Conservation (phyloP, 2,797 vertebrate genomes). For the Silurus lanzhouensis region DNA sequence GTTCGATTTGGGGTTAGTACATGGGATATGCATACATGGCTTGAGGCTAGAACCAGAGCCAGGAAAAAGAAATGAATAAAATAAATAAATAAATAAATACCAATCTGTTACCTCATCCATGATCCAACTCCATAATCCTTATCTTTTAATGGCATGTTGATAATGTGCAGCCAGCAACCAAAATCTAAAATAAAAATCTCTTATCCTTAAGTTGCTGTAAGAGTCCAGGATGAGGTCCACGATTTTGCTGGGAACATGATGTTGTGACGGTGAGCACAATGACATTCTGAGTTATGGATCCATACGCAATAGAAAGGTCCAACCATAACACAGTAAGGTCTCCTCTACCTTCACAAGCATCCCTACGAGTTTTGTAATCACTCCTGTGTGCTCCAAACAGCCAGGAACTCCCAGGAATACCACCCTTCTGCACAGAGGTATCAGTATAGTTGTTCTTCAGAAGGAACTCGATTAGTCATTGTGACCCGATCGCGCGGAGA, state of each 20-base stretch:
- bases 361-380: not conserved
- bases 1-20: too few species aligned
- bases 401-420: too few species aligned
- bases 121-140: constrained; percentile 49
- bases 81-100: not conserved
- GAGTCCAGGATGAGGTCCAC: not conserved
- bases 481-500: not conserved
- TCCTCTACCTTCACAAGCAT: not conserved
- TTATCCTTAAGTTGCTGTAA: not conserved
- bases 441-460: not conserved
- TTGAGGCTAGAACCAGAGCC: not conserved
- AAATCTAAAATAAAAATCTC: not conserved
- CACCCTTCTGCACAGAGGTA: not conserved
- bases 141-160: constrained; percentile 57
- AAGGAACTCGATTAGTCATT: too few species aligned
- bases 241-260: not conserved
- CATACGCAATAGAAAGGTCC: not conserved
- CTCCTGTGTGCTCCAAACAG: too few species aligned
- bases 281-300: not conserved
- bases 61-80: not conserved
- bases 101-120: constrained; percentile 13
- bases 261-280: not conserved
- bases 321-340: not conserved
- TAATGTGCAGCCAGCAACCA: constrained; percentile 32
- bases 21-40: not conserved